Evolutionary conservation across 1,140 invertebrate genomes (phyloP), one percentile per base, ranked within the genome.

Genomic region (Zeugodacus cucurbitae): DNA sequence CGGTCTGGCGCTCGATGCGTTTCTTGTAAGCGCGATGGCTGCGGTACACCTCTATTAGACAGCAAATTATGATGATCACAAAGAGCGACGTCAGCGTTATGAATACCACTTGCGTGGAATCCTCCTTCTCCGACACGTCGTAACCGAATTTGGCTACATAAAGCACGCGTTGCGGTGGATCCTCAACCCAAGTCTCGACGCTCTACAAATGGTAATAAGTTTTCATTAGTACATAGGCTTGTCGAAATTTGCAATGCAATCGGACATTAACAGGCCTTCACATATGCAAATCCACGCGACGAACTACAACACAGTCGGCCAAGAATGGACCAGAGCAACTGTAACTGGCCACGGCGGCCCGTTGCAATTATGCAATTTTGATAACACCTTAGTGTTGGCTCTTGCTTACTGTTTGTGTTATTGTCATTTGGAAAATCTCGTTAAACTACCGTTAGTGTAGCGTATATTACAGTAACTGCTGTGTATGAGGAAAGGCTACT

Each of bases 171-270:
- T 95, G 95, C 2, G 97, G 97, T 22, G 96, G 96, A 91, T 97
- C 97, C 92, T 96, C 96, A 2, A 96, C 96, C 97, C 97, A 97
- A 0, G 96, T 96, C 90, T 96, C 96, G 54, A 97, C 96, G 70
- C 92, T 93, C 92, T 93, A 89, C 58, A 82, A 82, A 26, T 7
- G 17, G 7, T 32, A 37, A 32, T 26, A 6, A 17, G 10, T 48
- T 41, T 82, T 82, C 22, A n/a, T 44, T 17, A 8, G 44, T 44
- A 82, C 14, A 26, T 85, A 64, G 1, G 26, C n/a, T 4, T 32
- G 7, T 32, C 20, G 37, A 78, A 78, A 78, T 17, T 41, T 11
- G 62, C 29, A 34, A 62, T 8, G 62, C 62, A 17, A 29, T 67
- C n/a, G 17, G 62, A 14, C 59, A 32, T 32, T 67, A 17, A 29